Evolutionary conservation across 2,113 vertebrate genomes (phyloP).

Genomic region (Macrotis lagotis): DNA sequence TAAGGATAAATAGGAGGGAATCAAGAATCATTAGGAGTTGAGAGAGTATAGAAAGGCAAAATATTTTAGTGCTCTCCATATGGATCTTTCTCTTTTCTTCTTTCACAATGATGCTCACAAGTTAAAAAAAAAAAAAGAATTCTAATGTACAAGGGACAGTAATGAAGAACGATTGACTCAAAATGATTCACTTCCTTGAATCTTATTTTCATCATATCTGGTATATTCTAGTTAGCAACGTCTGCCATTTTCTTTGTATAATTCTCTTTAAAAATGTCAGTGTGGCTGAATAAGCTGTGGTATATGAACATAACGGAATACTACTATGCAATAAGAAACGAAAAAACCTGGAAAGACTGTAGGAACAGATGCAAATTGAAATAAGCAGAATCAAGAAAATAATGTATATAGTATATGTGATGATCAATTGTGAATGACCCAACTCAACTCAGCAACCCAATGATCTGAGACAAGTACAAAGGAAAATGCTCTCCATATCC

Average conservation of each 20-base stretch:
- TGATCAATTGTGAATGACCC: too few relatives aligned
- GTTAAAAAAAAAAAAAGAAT: constrained; percentile 10
- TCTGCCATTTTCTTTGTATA: not conserved
- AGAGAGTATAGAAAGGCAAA: not conserved
- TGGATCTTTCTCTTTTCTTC: constrained; percentile 28
- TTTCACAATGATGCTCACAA: not conserved
- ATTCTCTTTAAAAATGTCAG: not conserved
- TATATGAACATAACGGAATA: too few relatives aligned
- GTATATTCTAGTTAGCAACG: not conserved
- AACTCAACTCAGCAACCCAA: too few relatives aligned
- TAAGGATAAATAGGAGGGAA: not conserved
- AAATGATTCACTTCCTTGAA: not conserved
- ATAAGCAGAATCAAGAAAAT: too few relatives aligned
- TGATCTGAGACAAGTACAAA: too few relatives aligned
- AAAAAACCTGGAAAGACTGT: too few relatives aligned
- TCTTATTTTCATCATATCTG: not conserved
- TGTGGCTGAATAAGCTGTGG: too few relatives aligned
- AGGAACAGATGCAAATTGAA: too few relatives aligned
- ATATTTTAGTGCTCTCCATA: not conserved
- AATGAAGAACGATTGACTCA: constrained; percentile 3
- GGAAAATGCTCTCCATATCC: too few relatives aligned
- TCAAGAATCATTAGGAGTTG: not conserved
- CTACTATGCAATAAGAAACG: too few relatives aligned
- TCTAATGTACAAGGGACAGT: not conserved
- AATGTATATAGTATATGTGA: too few relatives aligned